Base-by-base conservation (phyloP, 2,888 invertebrate species). In the Eurois occulta region DNA sequence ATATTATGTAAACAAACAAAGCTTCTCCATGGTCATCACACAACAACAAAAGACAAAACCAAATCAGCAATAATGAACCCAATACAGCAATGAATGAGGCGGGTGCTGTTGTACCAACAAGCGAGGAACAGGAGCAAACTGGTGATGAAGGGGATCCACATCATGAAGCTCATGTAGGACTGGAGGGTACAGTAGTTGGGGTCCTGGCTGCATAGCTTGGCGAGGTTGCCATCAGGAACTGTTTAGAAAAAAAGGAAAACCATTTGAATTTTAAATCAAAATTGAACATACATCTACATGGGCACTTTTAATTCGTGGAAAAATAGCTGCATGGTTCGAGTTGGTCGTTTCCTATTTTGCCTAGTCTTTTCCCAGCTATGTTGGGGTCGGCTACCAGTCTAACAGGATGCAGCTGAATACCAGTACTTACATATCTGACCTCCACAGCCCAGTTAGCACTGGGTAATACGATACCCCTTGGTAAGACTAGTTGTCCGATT, bases 71-170 rank as follows among this genome's bases (percentile, higher is more conserved):
- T 28, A 6, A 81, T 65, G 1, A 79, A 52, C 16, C 78, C 60
- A 6, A 75, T 38, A 21, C 81, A 79, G 8, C 81, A 81, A 10
- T 81, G 55, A 0, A 78, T 81, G 1, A 81, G 75, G 0, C 41
- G 32, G 4, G 32, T 48, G 7, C 65, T 78, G n/a, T 66, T 81
- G 6, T 38, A 66, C 65, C 65, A 74, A 7, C 81, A 81, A 0
- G 81, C 81, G 0, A 81, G 7, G 75, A 78, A 66, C 0, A 78
- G 24, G 0, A 78, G 58, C 0, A 81, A 13, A 28, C 81, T 78
- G 65, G 81, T 24, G 0, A 48, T 3, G 65, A 81, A 81, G 0
- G 78, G 81, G 1, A 81, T 81, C 78, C 78, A 78, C 24, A 24
- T 41, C 6, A 78, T 35, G 41, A 41, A 74, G 0, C 8, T 65